Percentiles rank a stretch among this genome's conserved stretches.
These are phyloP conservation scores for Lottia gigantea DNA, from an alignment of 2,888 invertebrate species.

Conservation along the genomic window DNA sequence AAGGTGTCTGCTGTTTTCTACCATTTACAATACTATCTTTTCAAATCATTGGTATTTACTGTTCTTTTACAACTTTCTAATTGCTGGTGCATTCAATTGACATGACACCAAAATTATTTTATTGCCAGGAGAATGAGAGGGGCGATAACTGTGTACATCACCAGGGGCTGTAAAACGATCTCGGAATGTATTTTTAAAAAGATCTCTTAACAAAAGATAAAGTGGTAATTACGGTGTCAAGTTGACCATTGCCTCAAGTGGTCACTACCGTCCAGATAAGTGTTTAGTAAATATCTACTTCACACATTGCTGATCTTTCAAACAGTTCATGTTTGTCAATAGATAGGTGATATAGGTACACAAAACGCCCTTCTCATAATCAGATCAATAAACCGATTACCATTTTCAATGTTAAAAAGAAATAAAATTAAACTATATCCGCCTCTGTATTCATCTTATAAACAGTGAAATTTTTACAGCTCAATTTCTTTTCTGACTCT, in stretches of 20 bases:
- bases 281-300: conserved; percentile 1
- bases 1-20: neutral
- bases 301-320: neutral
- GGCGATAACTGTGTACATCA: conserved; percentile 3
- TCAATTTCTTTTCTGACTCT: no score
- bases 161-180: conserved; percentile 2
- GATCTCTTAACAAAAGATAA: neutral
- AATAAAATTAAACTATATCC: no score
- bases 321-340: neutral
- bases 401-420: no score
- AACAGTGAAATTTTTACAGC: no score
- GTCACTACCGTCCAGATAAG: conserved; percentile 11
- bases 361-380: neutral
- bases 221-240: conserved; percentile 8
- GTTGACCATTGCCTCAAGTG: conserved; percentile 8
- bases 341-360: neutral
- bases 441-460: no score
- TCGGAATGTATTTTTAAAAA: neutral
- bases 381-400: conserved; percentile 2
- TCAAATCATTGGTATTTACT: conserved; percentile 2
- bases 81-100: neutral
- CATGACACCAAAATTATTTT: conserved; percentile 8
- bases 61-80: neutral
- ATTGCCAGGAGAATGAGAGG: conserved; percentile 9
- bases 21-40: neutral